Conservation (phyloP, 2,113 vertebrate genomes). For the Dendropsophus ebraccatus region DNA sequence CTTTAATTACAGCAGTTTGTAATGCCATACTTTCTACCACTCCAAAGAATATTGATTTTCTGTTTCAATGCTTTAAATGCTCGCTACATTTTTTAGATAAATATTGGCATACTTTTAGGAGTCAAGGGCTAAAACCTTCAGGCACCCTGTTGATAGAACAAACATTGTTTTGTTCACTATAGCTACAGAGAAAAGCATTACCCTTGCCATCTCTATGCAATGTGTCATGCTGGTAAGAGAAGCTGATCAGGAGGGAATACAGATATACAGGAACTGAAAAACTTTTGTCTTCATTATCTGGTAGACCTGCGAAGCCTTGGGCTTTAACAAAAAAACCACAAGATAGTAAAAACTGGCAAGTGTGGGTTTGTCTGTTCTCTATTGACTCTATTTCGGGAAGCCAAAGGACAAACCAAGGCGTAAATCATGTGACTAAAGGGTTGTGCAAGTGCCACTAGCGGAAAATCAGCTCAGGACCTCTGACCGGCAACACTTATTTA, state of each 20-base stretch:
- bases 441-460: slow-evolving; percentile 63
- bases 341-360: slow-evolving; percentile 77
- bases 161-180: slow-evolving; percentile 43
- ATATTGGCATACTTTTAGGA: slow-evolving; percentile 50
- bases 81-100: slow-evolving; percentile 46
- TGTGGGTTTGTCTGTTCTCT: slow-evolving; percentile 82
- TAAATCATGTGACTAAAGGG: slow-evolving; percentile 72
- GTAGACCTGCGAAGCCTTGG: slow-evolving; percentile 76
- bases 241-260: slow-evolving; percentile 68
- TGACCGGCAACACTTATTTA: slow-evolving; percentile 60
- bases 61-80: slow-evolving; percentile 72
- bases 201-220: slow-evolving; percentile 66
- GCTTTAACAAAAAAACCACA: slow-evolving; percentile 76
- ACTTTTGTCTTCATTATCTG: slow-evolving; percentile 80
- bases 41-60: slow-evolving; percentile 68
- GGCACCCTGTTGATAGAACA: slow-evolving; percentile 49
- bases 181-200: slow-evolving; percentile 66
- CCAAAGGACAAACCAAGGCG: slow-evolving; percentile 66
- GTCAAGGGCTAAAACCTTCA: slow-evolving; percentile 50
- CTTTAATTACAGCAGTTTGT: slow-evolving; percentile 40
- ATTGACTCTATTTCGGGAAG: slow-evolving; percentile 82
- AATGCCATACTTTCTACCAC: not conserved
- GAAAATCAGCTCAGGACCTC: slow-evolving; percentile 63
- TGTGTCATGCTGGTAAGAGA: slow-evolving; percentile 73
- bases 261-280: slow-evolving; percentile 85